Evolutionary conservation across 2,113 vertebrate species (phyloP).

Genomic region (Rhinolophus sinicus): DNA sequence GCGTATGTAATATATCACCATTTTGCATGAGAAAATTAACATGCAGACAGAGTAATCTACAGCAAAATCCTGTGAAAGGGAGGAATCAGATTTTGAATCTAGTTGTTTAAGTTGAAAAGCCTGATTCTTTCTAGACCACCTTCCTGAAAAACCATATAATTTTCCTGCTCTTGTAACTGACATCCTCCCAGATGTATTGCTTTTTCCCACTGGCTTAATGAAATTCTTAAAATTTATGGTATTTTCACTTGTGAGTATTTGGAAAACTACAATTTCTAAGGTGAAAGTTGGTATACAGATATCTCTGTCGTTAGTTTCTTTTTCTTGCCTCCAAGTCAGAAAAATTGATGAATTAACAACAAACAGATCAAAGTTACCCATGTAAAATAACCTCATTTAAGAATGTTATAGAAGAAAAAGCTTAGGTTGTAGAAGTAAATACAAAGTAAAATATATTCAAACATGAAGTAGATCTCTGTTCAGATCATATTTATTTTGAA

Average conservation of each 20-base stretch:
- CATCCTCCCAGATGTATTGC: neutral
- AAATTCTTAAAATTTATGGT: conserved; percentile 57
- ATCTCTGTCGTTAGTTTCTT: neutral
- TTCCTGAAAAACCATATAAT: conserved; percentile 21
- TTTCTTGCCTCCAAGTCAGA: conserved; percentile 12
- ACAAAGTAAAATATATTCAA: neutral
- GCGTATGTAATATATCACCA: neutral
- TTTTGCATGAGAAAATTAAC: conserved; percentile 26
- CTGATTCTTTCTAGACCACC: neutral
- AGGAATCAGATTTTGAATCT: neutral
- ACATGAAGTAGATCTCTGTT: conserved; percentile 18
- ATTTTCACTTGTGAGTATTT: conserved; percentile 57
- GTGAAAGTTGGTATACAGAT: conserved; percentile 17
- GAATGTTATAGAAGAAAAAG: conserved; percentile 16
- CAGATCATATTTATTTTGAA: conserved; percentile 23
- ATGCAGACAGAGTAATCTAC: neutral
- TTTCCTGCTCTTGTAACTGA: neutral
- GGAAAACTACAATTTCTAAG: conserved; percentile 46
- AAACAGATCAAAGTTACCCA: neutral
- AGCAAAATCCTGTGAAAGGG: neutral
- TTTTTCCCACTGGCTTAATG: conserved; percentile 60
- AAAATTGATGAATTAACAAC: conserved; percentile 15
- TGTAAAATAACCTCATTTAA: conserved; percentile 25
- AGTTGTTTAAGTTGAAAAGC: neutral
- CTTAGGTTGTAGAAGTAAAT: neutral